phyloP scores from a whole-genome alignment of 2,113 vertebrate species.

The Pelecanoides urinatrix region DNA sequence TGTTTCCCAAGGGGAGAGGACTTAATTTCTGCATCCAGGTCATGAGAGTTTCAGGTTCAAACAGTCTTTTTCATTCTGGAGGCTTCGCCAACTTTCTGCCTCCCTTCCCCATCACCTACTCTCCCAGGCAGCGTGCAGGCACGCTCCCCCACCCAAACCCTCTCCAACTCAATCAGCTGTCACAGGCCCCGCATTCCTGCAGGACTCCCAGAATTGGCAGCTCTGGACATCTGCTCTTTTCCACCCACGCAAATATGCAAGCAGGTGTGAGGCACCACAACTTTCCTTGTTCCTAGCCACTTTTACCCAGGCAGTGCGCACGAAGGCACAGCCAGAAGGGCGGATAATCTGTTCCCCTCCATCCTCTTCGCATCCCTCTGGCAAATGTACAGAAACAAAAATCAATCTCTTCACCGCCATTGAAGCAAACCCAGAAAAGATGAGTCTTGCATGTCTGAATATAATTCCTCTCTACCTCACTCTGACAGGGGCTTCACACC shows the following conservation, averaged over 20 bases:
- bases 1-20: not conserved
- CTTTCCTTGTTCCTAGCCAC: not conserved
- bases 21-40: not conserved
- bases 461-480: not conserved
- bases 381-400: not conserved
- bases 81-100: not conserved
- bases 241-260: conserved; percentile 63
- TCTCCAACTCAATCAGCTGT: conserved; percentile 58
- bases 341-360: not conserved
- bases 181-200: conserved; percentile 7
- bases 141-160: not conserved
- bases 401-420: accelerated
- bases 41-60: not conserved
- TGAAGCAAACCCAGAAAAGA: not conserved
- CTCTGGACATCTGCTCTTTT: conserved; percentile 63
- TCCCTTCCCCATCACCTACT: not conserved
- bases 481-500: not conserved
- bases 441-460: not conserved
- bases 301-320: not conserved
- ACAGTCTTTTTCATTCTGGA: not conserved
- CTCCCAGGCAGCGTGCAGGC: not conserved
- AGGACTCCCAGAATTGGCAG: conserved; percentile 29
- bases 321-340: not conserved
- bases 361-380: not conserved
- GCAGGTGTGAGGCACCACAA: conserved; percentile 56